Percentiles rank a stretch among this genome's conserved stretches.
phyloP scores from a whole-genome alignment of 1,140 invertebrate genomes.

The Brachionus rotundiformis region DNA sequence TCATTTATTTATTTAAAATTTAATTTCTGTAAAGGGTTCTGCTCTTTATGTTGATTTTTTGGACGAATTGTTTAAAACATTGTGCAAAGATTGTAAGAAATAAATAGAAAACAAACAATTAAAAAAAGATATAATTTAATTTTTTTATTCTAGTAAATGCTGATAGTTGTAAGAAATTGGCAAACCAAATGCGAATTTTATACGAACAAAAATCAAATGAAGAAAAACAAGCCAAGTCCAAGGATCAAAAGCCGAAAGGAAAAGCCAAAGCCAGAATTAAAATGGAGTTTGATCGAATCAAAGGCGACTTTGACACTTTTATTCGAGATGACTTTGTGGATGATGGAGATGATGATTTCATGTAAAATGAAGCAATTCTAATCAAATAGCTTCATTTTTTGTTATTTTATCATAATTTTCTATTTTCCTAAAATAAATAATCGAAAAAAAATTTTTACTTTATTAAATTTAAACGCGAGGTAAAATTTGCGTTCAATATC shows the following conservation, averaged over 20 bases:
- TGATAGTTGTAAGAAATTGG: slow-evolving; percentile 25
- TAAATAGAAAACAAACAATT: too few species aligned
- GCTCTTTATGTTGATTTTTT: slow-evolving; percentile 29
- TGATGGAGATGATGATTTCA: slow-evolving; percentile 48
- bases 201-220: slow-evolving; percentile 10
- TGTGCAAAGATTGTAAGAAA: slow-evolving; percentile 35
- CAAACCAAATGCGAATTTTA: neutral
- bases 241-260: slow-evolving; percentile 27
- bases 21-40: slow-evolving; percentile 10
- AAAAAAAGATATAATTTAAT: neutral
- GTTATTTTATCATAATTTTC: neutral
- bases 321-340: slow-evolving; percentile 17
- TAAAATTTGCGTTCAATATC: slow-evolving; percentile 32
- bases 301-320: slow-evolving; percentile 38
- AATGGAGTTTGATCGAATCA: slow-evolving; percentile 26
- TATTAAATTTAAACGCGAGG: neutral
- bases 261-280: slow-evolving; percentile 40
- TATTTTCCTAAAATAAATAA: slow-evolving; percentile 28
- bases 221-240: slow-evolving; percentile 44
- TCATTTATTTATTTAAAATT: neutral
- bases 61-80: slow-evolving; percentile 37
- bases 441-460: slow-evolving; percentile 9
- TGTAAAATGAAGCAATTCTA: slow-evolving; percentile 6
- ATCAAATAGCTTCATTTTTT: neutral
- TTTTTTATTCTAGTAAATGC: neutral